These are phyloP conservation scores for Drosophila phalerata DNA, from an alignment of 2,888 invertebrate genomes.

Conservation along the genomic window DNA sequence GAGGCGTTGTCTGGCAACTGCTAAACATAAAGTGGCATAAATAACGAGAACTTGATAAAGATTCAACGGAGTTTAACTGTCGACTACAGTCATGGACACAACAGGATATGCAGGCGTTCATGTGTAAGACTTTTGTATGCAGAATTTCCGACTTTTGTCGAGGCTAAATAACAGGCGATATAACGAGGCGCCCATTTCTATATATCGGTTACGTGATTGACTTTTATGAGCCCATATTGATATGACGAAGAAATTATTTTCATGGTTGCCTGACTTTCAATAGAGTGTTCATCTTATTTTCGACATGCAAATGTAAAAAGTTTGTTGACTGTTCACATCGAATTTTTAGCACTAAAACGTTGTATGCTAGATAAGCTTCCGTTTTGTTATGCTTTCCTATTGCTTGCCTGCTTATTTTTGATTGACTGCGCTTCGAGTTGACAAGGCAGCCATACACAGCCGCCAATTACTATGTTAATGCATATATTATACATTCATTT, in stretches of 20 bases:
- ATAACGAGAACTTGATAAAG: slow-evolving; percentile 51
- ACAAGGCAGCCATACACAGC: slow-evolving; percentile 50
- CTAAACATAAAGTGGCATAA: slow-evolving; percentile 54
- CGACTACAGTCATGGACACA: slow-evolving; percentile 41
- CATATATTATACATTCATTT: slow-evolving; percentile 35
- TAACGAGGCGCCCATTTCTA: slow-evolving; percentile 42
- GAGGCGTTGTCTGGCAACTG: slow-evolving; percentile 41
- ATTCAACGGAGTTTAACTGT: slow-evolving; percentile 37
- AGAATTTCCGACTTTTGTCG: slow-evolving; percentile 43
- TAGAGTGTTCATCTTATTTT: slow-evolving; percentile 20
- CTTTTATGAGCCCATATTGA: slow-evolving; percentile 71
- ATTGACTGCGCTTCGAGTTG: slow-evolving; percentile 71
- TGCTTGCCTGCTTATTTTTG: slow-evolving; percentile 70
- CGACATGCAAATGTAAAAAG: slow-evolving; percentile 60
- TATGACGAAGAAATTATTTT: slow-evolving; percentile 73
- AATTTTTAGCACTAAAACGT: slow-evolving; percentile 47
- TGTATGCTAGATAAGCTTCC: slow-evolving; percentile 70
- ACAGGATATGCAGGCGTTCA: slow-evolving; percentile 51
- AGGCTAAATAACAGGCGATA: slow-evolving; percentile 12
- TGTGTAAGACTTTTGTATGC: slow-evolving; percentile 73
- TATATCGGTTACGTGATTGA: slow-evolving; percentile 67
- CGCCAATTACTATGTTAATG: slow-evolving; percentile 67
- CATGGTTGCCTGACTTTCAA: slow-evolving; percentile 72
- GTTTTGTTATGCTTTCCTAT: slow-evolving; percentile 61
- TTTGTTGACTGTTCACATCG: neutral